A percentile compares a stretch with the other conserved stretches of the same genome.
Conservation (phyloP, 2,888 invertebrate species). For the Melanchra persicariae region DNA sequence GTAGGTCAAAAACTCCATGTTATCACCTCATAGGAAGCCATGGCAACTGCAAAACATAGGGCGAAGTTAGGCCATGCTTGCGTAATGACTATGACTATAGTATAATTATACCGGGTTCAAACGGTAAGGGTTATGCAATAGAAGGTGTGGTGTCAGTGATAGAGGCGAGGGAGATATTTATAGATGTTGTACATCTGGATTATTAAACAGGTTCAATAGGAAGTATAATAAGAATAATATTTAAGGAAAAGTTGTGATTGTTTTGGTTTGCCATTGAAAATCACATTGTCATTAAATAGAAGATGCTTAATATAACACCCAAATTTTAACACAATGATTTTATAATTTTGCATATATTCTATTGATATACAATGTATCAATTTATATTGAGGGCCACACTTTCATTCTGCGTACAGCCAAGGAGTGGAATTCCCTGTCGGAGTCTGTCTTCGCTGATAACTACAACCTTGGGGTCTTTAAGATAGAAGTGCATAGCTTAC, state of each 20-base stretch:
- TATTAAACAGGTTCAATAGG: background rate
- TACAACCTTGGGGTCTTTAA: no score
- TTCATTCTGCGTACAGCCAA: no score
- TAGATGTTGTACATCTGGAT: background rate
- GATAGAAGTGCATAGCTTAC: no score
- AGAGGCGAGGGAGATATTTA: conserved; percentile 47
- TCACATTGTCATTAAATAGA: no score
- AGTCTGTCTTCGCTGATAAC: no score
- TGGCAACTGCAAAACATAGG: conserved; percentile 48
- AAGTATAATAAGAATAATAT: background rate
- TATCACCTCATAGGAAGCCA: conserved; percentile 48
- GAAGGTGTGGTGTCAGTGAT: conserved; percentile 55
- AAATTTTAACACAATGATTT: no score
- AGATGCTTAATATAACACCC: no score
- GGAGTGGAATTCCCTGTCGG: no score
- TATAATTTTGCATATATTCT: no score
- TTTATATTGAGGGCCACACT: no score
- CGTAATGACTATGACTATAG: conserved; percentile 52
- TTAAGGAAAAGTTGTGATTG: background rate
- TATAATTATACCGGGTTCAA: conserved; percentile 76
- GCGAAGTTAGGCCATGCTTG: conserved; percentile 65
- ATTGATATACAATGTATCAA: no score
- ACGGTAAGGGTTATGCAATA: conserved; percentile 75
- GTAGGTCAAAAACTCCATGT: conserved; percentile 55
- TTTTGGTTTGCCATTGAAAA: background rate